These are phyloP conservation scores for Tachyglossus aculeatus DNA, from an alignment of 2,797 vertebrate genomes.

Conservation along the genomic window DNA sequence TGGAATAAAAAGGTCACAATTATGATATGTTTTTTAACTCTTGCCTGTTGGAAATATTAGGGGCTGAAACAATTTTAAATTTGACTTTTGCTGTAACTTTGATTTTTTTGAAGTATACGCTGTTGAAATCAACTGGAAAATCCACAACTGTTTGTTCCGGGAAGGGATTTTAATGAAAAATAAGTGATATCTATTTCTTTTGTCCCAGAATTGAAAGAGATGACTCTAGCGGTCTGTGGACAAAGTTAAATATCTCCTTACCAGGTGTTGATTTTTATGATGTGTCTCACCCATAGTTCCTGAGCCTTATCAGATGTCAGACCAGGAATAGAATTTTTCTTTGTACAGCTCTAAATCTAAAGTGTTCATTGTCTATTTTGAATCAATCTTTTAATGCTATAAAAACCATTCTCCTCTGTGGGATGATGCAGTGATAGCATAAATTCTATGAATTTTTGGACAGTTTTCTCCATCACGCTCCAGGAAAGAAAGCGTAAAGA, in stretches of 20 bases:
- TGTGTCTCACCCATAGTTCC: no score
- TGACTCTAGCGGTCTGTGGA: not conserved
- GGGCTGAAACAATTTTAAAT: no score
- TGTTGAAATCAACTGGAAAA: constrained; percentile 20
- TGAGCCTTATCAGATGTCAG: no score
- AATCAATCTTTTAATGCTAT: not conserved
- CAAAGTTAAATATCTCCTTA: constrained; percentile 3
- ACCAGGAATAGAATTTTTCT: not conserved
- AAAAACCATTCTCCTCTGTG: not conserved
- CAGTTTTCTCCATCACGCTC: constrained; percentile 22
- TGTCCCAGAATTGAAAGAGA: not conserved
- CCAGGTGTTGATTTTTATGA: no score
- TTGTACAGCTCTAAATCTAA: not conserved
- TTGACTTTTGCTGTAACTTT: constrained; percentile 32
- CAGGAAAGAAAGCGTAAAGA: not conserved
- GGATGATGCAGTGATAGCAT: not conserved
- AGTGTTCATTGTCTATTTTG: not conserved
- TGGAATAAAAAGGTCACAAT: constrained; percentile 69
- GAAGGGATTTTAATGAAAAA: not conserved
- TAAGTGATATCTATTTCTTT: not conserved
- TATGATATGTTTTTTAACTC: constrained; percentile 60
- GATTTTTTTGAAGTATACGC: not conserved
- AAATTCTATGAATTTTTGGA: not conserved
- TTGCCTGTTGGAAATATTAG: no score
- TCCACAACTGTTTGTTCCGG: not conserved